A percentile compares a stretch with the other conserved stretches of the same genome.
Conservation (phyloP, 2,113 vertebrate genomes). For the Periophthalmus modestus region DNA sequence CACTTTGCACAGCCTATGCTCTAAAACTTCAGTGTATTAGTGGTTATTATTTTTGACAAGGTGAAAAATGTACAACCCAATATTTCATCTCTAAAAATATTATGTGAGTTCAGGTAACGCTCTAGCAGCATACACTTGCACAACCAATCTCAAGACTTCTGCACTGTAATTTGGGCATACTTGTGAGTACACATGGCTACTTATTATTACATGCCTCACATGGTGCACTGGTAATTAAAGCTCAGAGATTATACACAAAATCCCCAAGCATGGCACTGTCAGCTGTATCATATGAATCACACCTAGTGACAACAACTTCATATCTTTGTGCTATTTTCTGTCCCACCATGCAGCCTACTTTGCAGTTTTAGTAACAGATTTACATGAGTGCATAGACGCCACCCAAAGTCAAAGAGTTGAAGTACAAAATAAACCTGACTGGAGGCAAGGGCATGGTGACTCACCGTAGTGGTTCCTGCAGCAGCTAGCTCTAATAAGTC, state of each 20-base stretch:
- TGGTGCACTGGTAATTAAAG: slow-evolving; percentile 36
- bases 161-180: slow-evolving; percentile 27
- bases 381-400: slow-evolving; percentile 52
- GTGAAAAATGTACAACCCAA: not conserved
- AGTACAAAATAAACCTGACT: slow-evolving; percentile 53
- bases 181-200: slow-evolving; percentile 39
- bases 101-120: not conserved
- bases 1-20: not conserved
- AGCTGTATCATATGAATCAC: not conserved
- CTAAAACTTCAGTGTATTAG: slow-evolving; percentile 8
- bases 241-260: slow-evolving; percentile 37
- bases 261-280: slow-evolving; percentile 19
- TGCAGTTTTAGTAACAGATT: slow-evolving; percentile 32
- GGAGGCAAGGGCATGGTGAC: slow-evolving; percentile 52
- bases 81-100: not conserved
- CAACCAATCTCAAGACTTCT: too few relatives aligned
- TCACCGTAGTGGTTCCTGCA: slow-evolving; percentile 43
- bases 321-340: slow-evolving; percentile 32
- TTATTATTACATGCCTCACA: slow-evolving; percentile 36
- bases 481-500: slow-evolving; percentile 52
- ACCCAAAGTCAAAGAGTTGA: slow-evolving; percentile 42
- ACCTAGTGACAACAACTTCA: slow-evolving; percentile 16
- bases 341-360: slow-evolving; percentile 14
- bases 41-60: not conserved
- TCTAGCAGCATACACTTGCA: not conserved